These are phyloP conservation scores for Mallotus villosus DNA, from an alignment of 2,797 vertebrate species.

Conservation along the genomic window DNA sequence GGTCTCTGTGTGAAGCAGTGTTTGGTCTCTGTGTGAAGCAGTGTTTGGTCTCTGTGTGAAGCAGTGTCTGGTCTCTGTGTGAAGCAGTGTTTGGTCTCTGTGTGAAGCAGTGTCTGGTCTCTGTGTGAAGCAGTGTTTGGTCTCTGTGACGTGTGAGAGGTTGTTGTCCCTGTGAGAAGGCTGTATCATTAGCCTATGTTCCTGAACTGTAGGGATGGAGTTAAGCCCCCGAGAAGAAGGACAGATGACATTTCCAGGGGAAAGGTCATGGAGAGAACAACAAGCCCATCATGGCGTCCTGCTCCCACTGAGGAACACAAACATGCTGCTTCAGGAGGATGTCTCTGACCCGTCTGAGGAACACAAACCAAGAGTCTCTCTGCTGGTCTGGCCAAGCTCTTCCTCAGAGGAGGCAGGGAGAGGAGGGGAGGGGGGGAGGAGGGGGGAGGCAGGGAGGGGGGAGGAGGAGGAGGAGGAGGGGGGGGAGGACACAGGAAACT, in stretches of 20 bases:
- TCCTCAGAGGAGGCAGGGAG: constrained; percentile 36
- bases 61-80: no score
- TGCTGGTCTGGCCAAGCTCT: constrained; percentile 8
- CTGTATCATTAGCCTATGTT: constrained; percentile 20
- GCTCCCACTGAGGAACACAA: constrained; percentile 17
- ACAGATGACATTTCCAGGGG: constrained; percentile 27
- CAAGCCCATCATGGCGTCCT: constrained; percentile 12
- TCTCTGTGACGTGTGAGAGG: constrained; percentile 5
- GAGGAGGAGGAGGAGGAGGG: no score
- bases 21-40: neutral
- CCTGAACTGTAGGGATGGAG: constrained; percentile 8
- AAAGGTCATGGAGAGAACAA: constrained; percentile 27
- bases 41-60: neutral
- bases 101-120: neutral
- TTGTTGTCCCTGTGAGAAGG: constrained; percentile 10
- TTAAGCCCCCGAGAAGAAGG: constrained; percentile 5
- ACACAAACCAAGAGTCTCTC: constrained; percentile 55
- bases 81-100: neutral
- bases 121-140: neutral
- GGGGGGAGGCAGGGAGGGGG: constrained; percentile 35
- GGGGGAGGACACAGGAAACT: constrained; percentile 52
- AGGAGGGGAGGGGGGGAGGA: no score
- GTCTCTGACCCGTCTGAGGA: constrained; percentile 31
- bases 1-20: neutral
- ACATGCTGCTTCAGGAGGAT: constrained; percentile 20